Evolutionary conservation across 2,888 invertebrate genomes (phyloP), one percentile per base, ranked within the genome.

Genomic region (Dysmachus trigonus): DNA sequence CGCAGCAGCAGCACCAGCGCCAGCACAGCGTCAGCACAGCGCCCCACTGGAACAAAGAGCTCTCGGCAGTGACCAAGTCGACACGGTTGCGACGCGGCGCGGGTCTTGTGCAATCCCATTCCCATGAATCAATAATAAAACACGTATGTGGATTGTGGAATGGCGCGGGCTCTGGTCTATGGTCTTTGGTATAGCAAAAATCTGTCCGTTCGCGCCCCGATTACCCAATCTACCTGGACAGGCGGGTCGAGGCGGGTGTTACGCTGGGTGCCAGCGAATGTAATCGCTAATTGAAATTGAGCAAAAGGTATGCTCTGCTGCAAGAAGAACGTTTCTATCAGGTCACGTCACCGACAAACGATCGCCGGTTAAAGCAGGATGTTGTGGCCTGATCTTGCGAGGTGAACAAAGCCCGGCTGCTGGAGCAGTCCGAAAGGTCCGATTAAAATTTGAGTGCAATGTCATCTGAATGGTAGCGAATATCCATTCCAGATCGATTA

Each of bases 201-300:
- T 62, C 62, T 62, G 62, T 62, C 27, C 27, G 62, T 4, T 41
- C 27, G 62, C 22, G 62, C 62, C 18, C 62, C 62, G 62, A 10
- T 62, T 62, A 7, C 62, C 62, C 10, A 62, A 62, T 62, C 62
- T 41, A 8, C 62, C n/a, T n/a, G 72, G 3, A 10, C 72, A 7
- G 30, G 3, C 72, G 30, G 22, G 6, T 6, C 30, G 72, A 3
- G 71, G 6, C 27, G 27, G 18, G 6, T 7, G 8, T 7, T 6
- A 7, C 8, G 38, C 27, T 72, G 72, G 27, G 27, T 30, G 72
- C 62, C 22, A 62, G n/a, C 73, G 33, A 81, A 53, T 81, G 81
- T 33, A 81, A 81, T 53, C 81, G 72, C 83, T 83, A 83, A 83
- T 83, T 83, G 83, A 83, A 83, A 83, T 83, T 72, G 72, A 83